Evolutionary conservation across 2,888 invertebrate genomes (phyloP), one percentile per base, ranked within the genome.

Genomic region (Hyposoter dolosus): DNA sequence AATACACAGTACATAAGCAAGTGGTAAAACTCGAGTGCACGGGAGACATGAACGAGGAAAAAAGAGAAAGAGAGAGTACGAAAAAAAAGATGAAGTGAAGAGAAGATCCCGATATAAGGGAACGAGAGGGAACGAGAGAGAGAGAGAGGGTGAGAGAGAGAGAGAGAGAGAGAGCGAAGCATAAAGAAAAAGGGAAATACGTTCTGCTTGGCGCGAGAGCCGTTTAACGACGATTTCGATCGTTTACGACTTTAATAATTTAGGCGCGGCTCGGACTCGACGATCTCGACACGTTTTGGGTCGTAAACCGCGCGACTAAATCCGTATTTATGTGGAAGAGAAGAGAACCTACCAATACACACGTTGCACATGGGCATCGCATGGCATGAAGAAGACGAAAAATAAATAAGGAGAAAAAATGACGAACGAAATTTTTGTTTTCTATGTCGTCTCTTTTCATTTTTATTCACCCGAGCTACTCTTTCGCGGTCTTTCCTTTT

Each of bases 201-300:
- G 75, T 86, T 87, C 77, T 82, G 84, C 83, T 85, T 92, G 56
- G 56, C 92, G 91, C 92, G 92, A 91, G 92, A 91, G 92, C 90
- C 92, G 91, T 93, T 93, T 93, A 93, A 93, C 93, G 93, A 92
- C 93, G 92, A 93, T 93, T 93, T 92, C 93, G 91, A 93, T 93
- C 93, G 93, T 93, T 93, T 93, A 93, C 93, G 93, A 93, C 93
- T 93, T 93, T 93, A 93, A 93, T 93, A 93, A 93, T 93, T 93
- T 93, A 93, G 93, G 93, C 93, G 91, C 93, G 91, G 91, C 91
- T 90, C 90, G 91, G 91, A 92, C 92, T 91, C 92, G 92, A 92
- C 92, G 91, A 90, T 93, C 93, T 93, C 93, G 93, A 93, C 93
- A 93, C 93, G 93, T 93, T 93, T 93, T 93, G 90, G 93, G 90